Evolutionary conservation across 2,113 vertebrate genomes (phyloP), one percentile per base, ranked within the genome.

Genomic region (Coptodon bakossiorum): DNA sequence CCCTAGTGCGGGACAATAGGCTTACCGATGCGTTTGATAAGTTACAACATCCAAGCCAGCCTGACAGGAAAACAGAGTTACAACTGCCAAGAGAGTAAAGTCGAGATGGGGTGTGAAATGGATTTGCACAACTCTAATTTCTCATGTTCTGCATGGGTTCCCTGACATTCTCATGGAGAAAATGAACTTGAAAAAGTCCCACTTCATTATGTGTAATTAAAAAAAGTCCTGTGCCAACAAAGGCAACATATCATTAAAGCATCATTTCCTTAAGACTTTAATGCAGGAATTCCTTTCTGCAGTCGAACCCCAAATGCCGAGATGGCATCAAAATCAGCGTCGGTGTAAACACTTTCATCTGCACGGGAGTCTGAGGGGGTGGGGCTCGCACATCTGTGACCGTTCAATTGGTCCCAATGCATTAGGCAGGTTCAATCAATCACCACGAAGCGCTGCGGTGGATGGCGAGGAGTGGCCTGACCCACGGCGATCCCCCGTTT

Each of bases 321-420:
- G 73, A 78, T 52, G 56, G 71, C 73, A 73, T 56, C 36, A 27
- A 50, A 86, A 81, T 56, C 19, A 85, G 71, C 54, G 14, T 66
- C 34, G n/a, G 31, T 27, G 73, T 82, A 86, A 91, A 92, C 90
- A 91, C 52, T 87, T 81, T 92, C 80, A 76, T 92, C 56, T 79
- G 83, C 57, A 31, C 16, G 2, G 40, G 66, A 45, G 2, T 54
- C 31, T 80, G 68, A 83, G 63, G n/a, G 80, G 91, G 83, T 9
- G 80, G 81, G 81, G 71, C 29, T 59, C 3, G 6, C 89, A 94
- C 93, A 94, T 94, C 93, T 95, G 94, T 81, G 90, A 94, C 80
- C 85, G 14, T 50, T 95, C 94, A 91, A 81, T 89, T 48, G 71
- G 86, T 86, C 84, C 88, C 71, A 34, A 16, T 22, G 53, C 90